These are phyloP conservation scores for Drosophila nebulosa DNA, from an alignment of 1,140 invertebrate species.

Conservation along the genomic window DNA sequence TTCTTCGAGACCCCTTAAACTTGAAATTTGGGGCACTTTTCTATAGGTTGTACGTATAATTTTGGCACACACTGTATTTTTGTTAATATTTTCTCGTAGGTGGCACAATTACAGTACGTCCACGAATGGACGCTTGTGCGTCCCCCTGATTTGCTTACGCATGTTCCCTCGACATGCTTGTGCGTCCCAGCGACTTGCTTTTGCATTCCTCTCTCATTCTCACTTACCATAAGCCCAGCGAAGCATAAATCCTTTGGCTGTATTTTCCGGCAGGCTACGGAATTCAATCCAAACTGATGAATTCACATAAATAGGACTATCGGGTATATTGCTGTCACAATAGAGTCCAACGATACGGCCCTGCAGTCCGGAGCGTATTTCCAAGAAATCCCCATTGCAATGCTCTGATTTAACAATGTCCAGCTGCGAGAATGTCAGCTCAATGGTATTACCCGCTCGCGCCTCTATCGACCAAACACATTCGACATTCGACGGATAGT, in stretches of 20 bases:
- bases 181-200: too few species aligned
- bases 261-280: slow-evolving; percentile 85
- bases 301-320: slow-evolving; percentile 82
- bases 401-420: slow-evolving; percentile 86
- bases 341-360: slow-evolving; percentile 86
- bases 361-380: slow-evolving; percentile 85
- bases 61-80: too few species aligned
- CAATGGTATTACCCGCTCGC: slow-evolving; percentile 85
- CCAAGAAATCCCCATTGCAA: slow-evolving; percentile 92
- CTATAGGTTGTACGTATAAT: too few species aligned
- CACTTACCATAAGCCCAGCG: slow-evolving; percentile 86
- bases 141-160: too few species aligned
- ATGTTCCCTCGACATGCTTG: too few species aligned
- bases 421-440: slow-evolving; percentile 82
- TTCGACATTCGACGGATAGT: slow-evolving; percentile 88
- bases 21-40: too few species aligned
- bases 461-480: slow-evolving; percentile 89
- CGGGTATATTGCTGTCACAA: slow-evolving; percentile 85
- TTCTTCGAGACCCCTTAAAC: too few species aligned
- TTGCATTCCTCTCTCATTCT: too few species aligned
- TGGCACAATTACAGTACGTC: too few species aligned
- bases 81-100: too few species aligned
- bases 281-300: slow-evolving; percentile 91
- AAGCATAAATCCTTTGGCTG: slow-evolving; percentile 88
- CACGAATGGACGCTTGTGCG: too few species aligned